Conservation (phyloP, 2,113 vertebrate genomes). For the Oceanites oceanicus region DNA sequence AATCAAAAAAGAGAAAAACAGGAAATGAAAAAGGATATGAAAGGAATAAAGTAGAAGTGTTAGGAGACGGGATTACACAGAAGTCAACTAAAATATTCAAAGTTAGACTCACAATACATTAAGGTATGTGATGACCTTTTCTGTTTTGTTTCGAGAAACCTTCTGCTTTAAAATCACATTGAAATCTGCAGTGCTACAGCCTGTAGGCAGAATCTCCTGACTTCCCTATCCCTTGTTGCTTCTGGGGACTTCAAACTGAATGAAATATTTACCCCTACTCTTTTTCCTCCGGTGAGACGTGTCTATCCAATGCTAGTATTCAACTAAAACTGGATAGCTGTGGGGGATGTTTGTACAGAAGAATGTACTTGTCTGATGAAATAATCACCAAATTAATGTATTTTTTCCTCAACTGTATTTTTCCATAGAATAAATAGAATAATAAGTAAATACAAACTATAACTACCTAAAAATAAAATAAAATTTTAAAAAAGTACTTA, state of each 20-base stretch:
- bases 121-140: neutral
- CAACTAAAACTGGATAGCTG: neutral
- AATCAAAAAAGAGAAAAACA: neutral
- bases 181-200: neutral
- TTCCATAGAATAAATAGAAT: neutral
- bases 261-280: neutral
- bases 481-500: neutral
- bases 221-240: neutral
- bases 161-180: neutral
- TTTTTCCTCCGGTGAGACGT: neutral
- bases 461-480: neutral
- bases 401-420: neutral
- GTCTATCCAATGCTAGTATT: neutral
- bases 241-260: neutral
- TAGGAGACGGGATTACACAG: neutral
- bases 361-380: neutral
- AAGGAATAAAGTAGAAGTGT: constrained; percentile 51
- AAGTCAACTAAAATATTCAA: neutral
- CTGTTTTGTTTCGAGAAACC: neutral
- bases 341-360: neutral
- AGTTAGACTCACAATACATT: neutral
- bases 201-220: neutral
- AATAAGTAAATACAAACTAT: neutral
- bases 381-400: neutral
- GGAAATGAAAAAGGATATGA: constrained; percentile 58